Evolutionary conservation across 2,888 invertebrate species (phyloP).

Genomic region (Nymphalis polychloros): DNA sequence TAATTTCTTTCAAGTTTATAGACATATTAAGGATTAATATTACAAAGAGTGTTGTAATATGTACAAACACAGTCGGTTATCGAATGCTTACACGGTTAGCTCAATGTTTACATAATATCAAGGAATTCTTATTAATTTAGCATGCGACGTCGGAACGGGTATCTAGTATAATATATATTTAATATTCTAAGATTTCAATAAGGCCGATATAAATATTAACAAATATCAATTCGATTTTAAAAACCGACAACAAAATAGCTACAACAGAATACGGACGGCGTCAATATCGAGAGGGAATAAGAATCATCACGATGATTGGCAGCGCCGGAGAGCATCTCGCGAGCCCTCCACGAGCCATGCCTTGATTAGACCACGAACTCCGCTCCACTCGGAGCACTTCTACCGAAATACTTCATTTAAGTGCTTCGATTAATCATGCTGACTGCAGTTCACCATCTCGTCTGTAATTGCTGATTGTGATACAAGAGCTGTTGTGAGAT

Average conservation of each 20-base stretch:
- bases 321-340: not conserved
- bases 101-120: no score
- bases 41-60: no score
- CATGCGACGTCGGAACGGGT: no score
- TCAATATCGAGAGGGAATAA: not conserved
- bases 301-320: constrained; percentile 8
- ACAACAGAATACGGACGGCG: not conserved
- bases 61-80: no score
- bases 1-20: not conserved
- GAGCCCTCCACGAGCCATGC: not conserved
- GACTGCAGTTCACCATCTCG: not conserved
- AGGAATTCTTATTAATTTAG: no score
- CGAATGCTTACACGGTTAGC: no score
- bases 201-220: not conserved
- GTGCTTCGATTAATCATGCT: constrained; percentile 4
- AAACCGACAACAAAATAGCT: not conserved
- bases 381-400: constrained; percentile 3
- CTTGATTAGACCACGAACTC: constrained; percentile 4
- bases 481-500: not conserved
- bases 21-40: no score
- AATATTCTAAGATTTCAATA: no score
- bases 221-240: not conserved
- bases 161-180: no score
- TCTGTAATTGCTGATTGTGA: not conserved
- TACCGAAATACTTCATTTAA: not conserved